Conservation (phyloP, 1,140 invertebrate genomes). For the Drosophila pallidifrons region DNA sequence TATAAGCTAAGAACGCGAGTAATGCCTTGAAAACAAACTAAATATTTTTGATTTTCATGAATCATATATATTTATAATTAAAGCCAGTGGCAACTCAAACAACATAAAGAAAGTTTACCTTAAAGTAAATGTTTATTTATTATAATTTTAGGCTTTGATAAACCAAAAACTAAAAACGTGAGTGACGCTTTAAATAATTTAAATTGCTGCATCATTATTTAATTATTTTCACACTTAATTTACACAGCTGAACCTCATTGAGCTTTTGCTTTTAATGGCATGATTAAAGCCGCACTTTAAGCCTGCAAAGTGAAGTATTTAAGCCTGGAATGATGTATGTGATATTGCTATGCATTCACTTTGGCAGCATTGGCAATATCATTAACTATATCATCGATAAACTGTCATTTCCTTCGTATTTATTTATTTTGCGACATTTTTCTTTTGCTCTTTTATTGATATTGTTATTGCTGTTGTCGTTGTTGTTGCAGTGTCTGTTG, state of each 20-base stretch:
- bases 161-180: too few species aligned
- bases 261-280: slow-evolving; percentile 1
- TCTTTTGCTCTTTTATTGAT: slow-evolving; percentile 28
- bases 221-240: neutral
- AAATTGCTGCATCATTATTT: neutral
- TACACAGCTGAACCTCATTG: neutral
- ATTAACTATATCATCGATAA: slow-evolving; percentile 75
- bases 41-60: too few species aligned
- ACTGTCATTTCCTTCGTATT: slow-evolving; percentile 68
- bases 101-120: too few species aligned
- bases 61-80: too few species aligned
- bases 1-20: too few species aligned
- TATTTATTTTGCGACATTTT: slow-evolving; percentile 47
- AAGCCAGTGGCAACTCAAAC: too few species aligned
- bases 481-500: slow-evolving; percentile 32
- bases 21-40: too few species aligned
- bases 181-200: neutral
- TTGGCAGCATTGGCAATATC: slow-evolving; percentile 42
- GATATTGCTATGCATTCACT: neutral
- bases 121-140: too few species aligned
- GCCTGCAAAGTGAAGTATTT: neutral
- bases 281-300: neutral
- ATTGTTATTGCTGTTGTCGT: slow-evolving; percentile 29
- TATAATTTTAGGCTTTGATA: too few species aligned
- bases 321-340: slow-evolving; percentile 13